A percentile compares a stretch with the other conserved stretches of the same genome.
These are phyloP conservation scores for Diploscapter pachys DNA, from an alignment of 1,140 invertebrate species.

Conservation along the genomic window DNA sequence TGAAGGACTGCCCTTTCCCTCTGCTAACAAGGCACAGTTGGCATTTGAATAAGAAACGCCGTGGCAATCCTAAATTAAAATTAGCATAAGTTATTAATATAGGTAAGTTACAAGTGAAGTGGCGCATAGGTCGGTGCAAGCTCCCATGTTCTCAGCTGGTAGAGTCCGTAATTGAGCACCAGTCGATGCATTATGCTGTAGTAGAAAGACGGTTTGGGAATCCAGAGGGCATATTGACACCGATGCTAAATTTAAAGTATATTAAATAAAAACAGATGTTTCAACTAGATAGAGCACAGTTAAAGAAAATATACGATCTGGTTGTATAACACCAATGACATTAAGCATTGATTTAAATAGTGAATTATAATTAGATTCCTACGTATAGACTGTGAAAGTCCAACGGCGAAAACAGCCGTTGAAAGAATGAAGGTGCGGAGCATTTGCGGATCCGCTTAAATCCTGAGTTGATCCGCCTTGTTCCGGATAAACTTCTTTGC, in stretches of 20 bases:
- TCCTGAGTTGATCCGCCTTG: too few species aligned
- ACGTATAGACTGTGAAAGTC: too few species aligned
- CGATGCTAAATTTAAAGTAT: constrained; percentile 3
- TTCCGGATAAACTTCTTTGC: too few species aligned
- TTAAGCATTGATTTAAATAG: too few species aligned
- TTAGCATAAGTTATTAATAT: neutral
- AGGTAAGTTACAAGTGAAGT: constrained; percentile 41
- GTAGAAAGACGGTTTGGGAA: constrained; percentile 47
- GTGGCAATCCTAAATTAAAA: constrained; percentile 30
- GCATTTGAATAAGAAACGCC: constrained; percentile 33
- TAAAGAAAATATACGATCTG: too few species aligned
- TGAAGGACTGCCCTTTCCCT: constrained; percentile 19
- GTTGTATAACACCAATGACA: too few species aligned
- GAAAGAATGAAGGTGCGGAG: too few species aligned
- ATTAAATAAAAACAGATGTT: too few species aligned
- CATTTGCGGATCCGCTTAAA: too few species aligned
- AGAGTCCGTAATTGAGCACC: constrained; percentile 45
- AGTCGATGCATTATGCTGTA: constrained; percentile 55
- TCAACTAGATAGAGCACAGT: too few species aligned
- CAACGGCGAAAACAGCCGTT: too few species aligned
- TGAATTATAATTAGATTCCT: too few species aligned
- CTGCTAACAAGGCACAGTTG: constrained; percentile 33
- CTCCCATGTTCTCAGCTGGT: constrained; percentile 42
- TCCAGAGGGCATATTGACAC: constrained; percentile 19
- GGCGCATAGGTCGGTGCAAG: constrained; percentile 55